phyloP scores from a whole-genome alignment of 2,888 invertebrate genomes.

The Fabriciana adippe region DNA sequence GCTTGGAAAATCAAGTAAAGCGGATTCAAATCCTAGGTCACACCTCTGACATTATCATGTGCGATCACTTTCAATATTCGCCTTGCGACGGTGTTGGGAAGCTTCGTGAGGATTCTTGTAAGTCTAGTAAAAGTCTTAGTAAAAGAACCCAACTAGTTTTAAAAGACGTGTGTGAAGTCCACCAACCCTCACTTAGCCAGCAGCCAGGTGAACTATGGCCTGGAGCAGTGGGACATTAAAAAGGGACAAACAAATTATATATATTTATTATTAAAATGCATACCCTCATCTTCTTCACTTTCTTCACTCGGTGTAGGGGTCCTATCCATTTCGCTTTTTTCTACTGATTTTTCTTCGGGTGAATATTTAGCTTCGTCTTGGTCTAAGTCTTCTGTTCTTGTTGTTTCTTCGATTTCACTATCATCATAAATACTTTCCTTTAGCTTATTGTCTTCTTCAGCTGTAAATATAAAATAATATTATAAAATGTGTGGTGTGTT shows the following conservation, averaged over 20 bases:
- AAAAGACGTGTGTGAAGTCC: no score
- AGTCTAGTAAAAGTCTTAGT: no score
- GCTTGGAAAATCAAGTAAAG: no score
- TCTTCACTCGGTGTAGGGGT: constrained; percentile 78
- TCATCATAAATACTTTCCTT: constrained; percentile 72
- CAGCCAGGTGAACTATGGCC: no score
- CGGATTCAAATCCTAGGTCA: not conserved
- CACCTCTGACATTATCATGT: no score
- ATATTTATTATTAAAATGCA: not conserved
- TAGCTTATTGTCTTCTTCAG: constrained; percentile 77
- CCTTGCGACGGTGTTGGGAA: no score
- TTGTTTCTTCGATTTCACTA: constrained; percentile 63
- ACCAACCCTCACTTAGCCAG: no score
- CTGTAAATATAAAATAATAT: constrained; percentile 46
- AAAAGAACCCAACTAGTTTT: no score
- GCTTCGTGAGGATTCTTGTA: no score
- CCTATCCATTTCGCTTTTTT: constrained; percentile 84
- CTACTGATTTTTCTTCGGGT: constrained; percentile 89
- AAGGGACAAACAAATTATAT: no score
- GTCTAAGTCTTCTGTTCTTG: constrained; percentile 68
- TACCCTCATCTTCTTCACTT: constrained; percentile 81
- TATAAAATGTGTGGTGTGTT: not conserved
- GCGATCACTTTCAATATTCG: no score
- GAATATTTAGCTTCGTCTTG: constrained; percentile 89
- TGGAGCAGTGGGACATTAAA: no score